These are phyloP conservation scores for Calosoma granatense DNA, from an alignment of 1,140 invertebrate species.

Conservation along the genomic window DNA sequence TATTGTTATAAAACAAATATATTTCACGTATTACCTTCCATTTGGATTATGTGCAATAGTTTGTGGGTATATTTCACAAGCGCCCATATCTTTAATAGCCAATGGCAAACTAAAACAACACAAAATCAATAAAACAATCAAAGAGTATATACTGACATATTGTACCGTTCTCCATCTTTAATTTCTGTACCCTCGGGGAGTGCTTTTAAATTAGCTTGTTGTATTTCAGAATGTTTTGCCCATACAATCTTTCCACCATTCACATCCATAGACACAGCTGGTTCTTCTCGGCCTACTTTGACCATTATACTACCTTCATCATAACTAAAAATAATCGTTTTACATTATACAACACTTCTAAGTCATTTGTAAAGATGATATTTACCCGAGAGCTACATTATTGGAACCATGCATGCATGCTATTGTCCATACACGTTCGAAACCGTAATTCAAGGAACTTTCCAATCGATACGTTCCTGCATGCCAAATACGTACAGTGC, in stretches of 20 bases:
- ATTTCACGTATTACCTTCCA: constrained; percentile 48
- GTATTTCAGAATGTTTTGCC: constrained; percentile 96
- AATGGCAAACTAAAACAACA: constrained; percentile 54
- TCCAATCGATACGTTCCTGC: constrained; percentile 95
- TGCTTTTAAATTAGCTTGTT: constrained; percentile 92
- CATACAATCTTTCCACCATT: constrained; percentile 97
- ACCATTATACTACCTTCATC: constrained; percentile 98
- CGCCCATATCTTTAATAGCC: constrained; percentile 96
- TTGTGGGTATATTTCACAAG: constrained; percentile 98
- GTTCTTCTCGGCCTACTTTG: constrained; percentile 95
- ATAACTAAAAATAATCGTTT: constrained; percentile 45
- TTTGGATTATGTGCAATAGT: constrained; percentile 98
- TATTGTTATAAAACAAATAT: constrained; percentile 13
- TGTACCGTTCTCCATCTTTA: constrained; percentile 76
- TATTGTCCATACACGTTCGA: constrained; percentile 97
- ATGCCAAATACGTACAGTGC: constrained; percentile 94
- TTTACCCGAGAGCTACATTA: constrained; percentile 83
- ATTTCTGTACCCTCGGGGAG: constrained; percentile 65
- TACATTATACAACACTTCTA: background rate
- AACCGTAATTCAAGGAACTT: constrained; percentile 94
- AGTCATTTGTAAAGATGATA: too few relatives aligned
- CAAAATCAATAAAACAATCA: background rate
- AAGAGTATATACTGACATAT: too few relatives aligned
- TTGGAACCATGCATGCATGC: constrained; percentile 92
- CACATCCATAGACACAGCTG: constrained; percentile 98